These are phyloP conservation scores for Lytechinus variegatus DNA, from an alignment of 35 echinoderm and acorn worm species.

Conservation along the genomic window DNA sequence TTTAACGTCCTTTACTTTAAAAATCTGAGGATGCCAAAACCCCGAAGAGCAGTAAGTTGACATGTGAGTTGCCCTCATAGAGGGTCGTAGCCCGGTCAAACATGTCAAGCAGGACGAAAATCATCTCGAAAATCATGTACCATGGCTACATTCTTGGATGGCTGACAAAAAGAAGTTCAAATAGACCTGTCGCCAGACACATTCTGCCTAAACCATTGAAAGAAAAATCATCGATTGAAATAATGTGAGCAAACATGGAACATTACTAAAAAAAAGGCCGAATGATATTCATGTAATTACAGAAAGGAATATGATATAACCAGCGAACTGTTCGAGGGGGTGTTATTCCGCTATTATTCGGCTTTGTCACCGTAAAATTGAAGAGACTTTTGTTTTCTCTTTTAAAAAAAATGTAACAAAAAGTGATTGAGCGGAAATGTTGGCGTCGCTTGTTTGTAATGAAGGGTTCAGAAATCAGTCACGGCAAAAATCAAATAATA, in stretches of 20 bases:
- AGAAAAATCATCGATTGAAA: neutral
- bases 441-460: neutral
- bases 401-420: neutral
- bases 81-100: neutral
- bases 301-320: neutral
- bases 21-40: neutral
- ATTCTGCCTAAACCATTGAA: neutral
- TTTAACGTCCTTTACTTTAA: neutral
- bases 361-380: neutral
- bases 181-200: neutral
- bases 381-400: neutral
- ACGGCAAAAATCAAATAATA: neutral
- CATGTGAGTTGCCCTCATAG: neutral
- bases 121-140: neutral
- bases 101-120: neutral
- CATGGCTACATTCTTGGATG: neutral
- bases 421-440: neutral
- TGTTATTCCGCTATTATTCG: neutral
- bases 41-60: neutral
- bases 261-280: neutral
- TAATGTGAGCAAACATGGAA: neutral
- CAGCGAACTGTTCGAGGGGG: no score
- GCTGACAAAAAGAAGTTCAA: neutral
- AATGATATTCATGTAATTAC: neutral
- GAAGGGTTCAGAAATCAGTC: neutral